Percentiles rank a stretch among this genome's conserved stretches.
These are phyloP conservation scores for Austrolebias charrua DNA, from an alignment of 2,797 vertebrate species.

Conservation along the genomic window DNA sequence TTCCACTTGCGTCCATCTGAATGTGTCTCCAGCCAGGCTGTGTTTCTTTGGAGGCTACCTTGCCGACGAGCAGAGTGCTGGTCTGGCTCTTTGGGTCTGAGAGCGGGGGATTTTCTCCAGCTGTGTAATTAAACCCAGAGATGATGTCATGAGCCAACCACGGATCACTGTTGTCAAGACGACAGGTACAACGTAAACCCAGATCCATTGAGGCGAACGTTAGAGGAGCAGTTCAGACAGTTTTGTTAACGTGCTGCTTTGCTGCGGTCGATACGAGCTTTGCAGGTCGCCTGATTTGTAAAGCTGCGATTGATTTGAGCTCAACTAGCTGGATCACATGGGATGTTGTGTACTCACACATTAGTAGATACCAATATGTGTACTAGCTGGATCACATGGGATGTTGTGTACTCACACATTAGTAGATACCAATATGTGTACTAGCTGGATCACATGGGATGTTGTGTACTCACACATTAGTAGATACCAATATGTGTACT, in stretches of 20 bases:
- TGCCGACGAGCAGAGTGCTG: constrained; percentile 43
- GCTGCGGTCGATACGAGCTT: constrained; percentile 6
- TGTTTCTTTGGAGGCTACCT: constrained; percentile 61
- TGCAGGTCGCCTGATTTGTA: constrained; percentile 10
- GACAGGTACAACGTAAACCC: constrained; percentile 63
- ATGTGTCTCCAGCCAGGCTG: constrained; percentile 47
- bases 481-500: constrained; percentile 1
- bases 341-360: neutral
- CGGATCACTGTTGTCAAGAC: constrained; percentile 70
- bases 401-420: neutral
- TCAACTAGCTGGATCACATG: neutral
- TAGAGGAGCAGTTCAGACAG: constrained; percentile 4
- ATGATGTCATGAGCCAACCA: constrained; percentile 70
- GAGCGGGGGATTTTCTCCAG: constrained; percentile 64
- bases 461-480: neutral
- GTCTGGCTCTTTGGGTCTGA: constrained; percentile 60
- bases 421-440: neutral
- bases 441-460: neutral
- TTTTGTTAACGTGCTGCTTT: constrained; percentile 14
- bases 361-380: neutral
- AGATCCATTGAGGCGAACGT: constrained; percentile 25
- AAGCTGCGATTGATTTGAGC: constrained; percentile 3
- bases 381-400: neutral
- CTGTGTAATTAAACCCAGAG: constrained; percentile 65
- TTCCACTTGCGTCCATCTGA: neutral